phyloP scores from a whole-genome alignment of 2,113 vertebrate species.

The Gopherus evgoodei region DNA sequence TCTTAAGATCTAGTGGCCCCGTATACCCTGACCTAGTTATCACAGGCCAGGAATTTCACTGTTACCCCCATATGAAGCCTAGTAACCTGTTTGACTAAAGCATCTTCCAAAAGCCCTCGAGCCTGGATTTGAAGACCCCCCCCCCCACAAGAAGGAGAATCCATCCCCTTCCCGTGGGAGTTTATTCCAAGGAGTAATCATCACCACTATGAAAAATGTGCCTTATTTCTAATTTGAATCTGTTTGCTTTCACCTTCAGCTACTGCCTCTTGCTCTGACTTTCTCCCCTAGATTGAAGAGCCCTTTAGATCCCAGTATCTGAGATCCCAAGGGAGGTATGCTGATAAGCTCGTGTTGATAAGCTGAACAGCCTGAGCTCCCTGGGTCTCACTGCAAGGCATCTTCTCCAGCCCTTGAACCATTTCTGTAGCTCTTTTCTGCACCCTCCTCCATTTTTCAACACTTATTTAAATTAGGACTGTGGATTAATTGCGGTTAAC shows the following conservation, averaged over 20 bases:
- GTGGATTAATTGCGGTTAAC: no score
- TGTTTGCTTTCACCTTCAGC: neutral
- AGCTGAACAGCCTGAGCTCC: neutral
- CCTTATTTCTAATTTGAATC: no score
- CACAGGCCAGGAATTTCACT: no score
- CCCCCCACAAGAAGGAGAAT: neutral
- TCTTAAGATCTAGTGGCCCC: no score
- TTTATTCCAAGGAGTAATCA: no score
- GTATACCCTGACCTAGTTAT: neutral
- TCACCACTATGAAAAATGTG: no score
- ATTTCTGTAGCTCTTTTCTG: no score
- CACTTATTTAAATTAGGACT: no score
- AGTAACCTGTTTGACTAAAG: neutral
- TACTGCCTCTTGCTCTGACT: neutral
- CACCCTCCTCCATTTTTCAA: no score
- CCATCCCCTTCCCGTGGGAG: neutral
- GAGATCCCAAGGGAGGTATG: neutral
- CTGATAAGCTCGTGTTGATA: neutral
- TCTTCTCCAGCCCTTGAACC: neutral
- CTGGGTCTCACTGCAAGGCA: neutral
- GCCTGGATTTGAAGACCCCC: neutral
- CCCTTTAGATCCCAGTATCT: neutral
- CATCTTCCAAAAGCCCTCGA: neutral
- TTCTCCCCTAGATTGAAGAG: neutral
- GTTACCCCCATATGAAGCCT: neutral